Percentiles rank a stretch among this genome's conserved stretches.
Conservation (phyloP, 64 coral and sea anemone genomes). For the Exaiptasia diaphana region DNA sequence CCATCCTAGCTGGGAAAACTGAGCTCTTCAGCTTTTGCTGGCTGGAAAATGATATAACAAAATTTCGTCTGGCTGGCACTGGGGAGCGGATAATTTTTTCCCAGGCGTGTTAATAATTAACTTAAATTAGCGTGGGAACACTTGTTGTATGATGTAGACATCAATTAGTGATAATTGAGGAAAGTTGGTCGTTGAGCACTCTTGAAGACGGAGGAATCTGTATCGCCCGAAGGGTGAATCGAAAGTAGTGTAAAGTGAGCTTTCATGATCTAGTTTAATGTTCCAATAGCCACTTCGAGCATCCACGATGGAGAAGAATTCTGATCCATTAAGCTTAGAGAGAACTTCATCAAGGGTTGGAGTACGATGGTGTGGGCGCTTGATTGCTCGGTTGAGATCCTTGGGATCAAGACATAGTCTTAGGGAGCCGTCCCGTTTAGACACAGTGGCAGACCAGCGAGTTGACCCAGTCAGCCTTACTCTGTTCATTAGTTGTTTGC, state of each 20-base stretch:
- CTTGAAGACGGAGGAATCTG: neutral
- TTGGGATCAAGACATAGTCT: slow-evolving; percentile 28
- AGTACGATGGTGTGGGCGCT: slow-evolving; percentile 32
- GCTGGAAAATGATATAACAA: neutral
- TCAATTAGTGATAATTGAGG: neutral
- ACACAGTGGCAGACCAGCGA: slow-evolving; percentile 17
- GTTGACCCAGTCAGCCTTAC: slow-evolving; percentile 45
- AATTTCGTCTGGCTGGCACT: neutral
- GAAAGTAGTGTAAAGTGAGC: slow-evolving; percentile 30
- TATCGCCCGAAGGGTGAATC: slow-evolving; percentile 26
- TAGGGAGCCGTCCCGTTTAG: slow-evolving; percentile 5
- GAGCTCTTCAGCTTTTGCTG: neutral
- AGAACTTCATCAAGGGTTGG: slow-evolving; percentile 33
- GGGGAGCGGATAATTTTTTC: neutral
- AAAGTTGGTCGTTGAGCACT: neutral
- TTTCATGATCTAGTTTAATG: slow-evolving; percentile 17
- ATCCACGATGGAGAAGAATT: slow-evolving; percentile 41
- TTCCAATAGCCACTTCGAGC: slow-evolving; percentile 35
- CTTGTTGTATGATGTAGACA: neutral
- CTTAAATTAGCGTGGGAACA: neutral
- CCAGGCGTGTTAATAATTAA: neutral
- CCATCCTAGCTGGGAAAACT: neutral
- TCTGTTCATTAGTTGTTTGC: no score
- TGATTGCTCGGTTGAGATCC: slow-evolving; percentile 35
- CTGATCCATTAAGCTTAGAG: slow-evolving; percentile 4